phyloP scores from a whole-genome alignment of 2,888 invertebrate species.

The Micoletzkya japonica region DNA sequence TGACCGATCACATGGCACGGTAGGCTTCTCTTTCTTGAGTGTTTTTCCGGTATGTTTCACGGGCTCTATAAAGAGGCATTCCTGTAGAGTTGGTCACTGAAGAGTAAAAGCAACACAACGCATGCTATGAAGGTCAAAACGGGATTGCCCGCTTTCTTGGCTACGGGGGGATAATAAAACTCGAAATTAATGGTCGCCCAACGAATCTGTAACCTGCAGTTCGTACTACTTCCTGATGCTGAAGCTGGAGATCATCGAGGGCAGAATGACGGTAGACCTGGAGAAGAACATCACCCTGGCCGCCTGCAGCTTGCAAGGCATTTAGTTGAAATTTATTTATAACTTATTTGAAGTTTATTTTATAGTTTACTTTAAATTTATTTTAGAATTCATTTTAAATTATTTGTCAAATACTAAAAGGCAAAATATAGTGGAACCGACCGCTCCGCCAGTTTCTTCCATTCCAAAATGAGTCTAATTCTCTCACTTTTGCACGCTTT shows the following conservation, averaged over 20 bases:
- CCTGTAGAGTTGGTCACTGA: too few species aligned
- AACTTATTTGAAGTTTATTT: background rate
- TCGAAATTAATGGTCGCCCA: background rate
- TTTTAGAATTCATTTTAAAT: background rate
- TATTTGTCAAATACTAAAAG: background rate
- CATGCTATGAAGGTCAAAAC: too few species aligned
- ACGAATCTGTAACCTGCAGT: conserved; percentile 65
- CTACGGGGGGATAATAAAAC: too few species aligned
- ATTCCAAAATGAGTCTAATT: background rate
- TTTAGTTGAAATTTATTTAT: conserved; percentile 13
- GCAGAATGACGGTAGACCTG: conserved; percentile 76
- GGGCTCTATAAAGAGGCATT: too few species aligned
- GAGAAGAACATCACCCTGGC: conserved; percentile 89
- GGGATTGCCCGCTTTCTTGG: too few species aligned
- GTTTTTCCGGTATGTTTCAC: too few species aligned
- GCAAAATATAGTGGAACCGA: background rate
- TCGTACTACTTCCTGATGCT: conserved; percentile 94
- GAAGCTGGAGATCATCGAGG: conserved; percentile 91
- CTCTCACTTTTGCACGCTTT: background rate
- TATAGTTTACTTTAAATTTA: too few species aligned
- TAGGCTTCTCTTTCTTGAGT: conserved; percentile 52
- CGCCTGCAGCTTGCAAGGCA: conserved; percentile 84
- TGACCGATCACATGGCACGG: conserved; percentile 90
- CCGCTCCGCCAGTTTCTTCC: background rate
- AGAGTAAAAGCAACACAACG: too few species aligned